Base-by-base conservation (phyloP, 2,888 invertebrate genomes). In the Octonoba sinensis region DNA sequence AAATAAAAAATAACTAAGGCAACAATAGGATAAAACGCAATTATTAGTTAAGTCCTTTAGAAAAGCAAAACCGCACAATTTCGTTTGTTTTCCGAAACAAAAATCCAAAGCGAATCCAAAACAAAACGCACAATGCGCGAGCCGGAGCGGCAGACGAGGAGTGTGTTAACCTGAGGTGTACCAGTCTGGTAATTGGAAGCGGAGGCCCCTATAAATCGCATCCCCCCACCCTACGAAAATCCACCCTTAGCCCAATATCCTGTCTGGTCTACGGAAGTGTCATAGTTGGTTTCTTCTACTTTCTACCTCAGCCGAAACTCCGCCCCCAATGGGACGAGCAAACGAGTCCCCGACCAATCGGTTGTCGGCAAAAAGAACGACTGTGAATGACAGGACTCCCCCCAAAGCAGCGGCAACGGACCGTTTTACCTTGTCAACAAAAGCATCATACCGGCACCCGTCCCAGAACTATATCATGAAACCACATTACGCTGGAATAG, bases 311-410 rank as follows among this genome's bases (percentile, higher is more conserved):
- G 60, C 49, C 24, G 15, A 18, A 73, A 72, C 79, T 51, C 79
- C 79, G 73, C 79, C 79, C 27, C 47, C 59, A n/a, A 72, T 73
- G 54, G 79, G 73, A 72, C 73, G 79, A 79, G 60, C 79, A 67
- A 54, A 67, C 36, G 60, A 72, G 72, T 72, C 51, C 22, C 62
- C 49, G 46, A 67, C 79, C 79, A 79, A 79, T 79, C 67, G 36
- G n/a, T n/a, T 36, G n/a, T 49, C 18, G 22, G 59, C 54, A 66
- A 72, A 78, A 72, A 78, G 71, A 66, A 59, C 16, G 57, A 59
- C 49, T 47, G 71, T 72, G 66, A 78, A n/a, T 78, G 78, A 78
- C 78, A 71, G 59, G 66, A 66, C 67, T 67, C 71, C 59, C 59
- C 72, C 66, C 66, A 72, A 36, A 36, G 36, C 66, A 27, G 59